Evolutionary conservation across 2,888 invertebrate genomes (phyloP), one percentile per base, ranked within the genome.

Genomic region (Hemistola chrysoprasaria): DNA sequence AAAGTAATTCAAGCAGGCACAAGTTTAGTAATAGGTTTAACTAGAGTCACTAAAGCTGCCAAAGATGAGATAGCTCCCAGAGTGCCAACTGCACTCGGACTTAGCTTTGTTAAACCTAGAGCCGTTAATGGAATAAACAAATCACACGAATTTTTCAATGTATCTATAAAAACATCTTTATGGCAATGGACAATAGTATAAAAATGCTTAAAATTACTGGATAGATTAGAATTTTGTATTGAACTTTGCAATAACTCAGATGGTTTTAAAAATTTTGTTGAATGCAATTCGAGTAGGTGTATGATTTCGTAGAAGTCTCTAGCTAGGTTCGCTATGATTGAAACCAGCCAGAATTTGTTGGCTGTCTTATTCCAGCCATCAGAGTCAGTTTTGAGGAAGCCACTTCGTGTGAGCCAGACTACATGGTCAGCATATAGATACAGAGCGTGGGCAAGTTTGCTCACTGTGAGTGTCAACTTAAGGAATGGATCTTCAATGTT

Each of bases 401-500:
- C 95, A 24, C 93, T 92, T 59, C 93, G 91, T 2, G 95, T 93
- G 1, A 97, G 80, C 95, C 97, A 97, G 21, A 97, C 91, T 21
- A 97, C 90, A 67, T 98, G 97, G 73, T 98, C 98, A 7, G 95
- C 92, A 29, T 97, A 84, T 1, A 98, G 89, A 65, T 93, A 98
- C 11, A 96, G 71, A 0, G 95, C 92, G 71, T 94, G 93, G 11
- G 95, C 91, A 34, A 97, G 87, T 84, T 95, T 95, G 47, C 96
- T 94, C 33, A 96, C 67, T 0, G 95, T 95, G 22, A 96, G 74
- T 16, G 94, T 93, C 6, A 93, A 73, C 53, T 95, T 91, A 9
- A 97, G 78, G 2, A 92, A 87, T 8, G 92, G 68, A 67, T 97
- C 94, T 16, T 93, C 92, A 69, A 96, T 91, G 50, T 94, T 92